phyloP scores from a whole-genome alignment of 2,113 vertebrate species.

The Equus przewalskii region DNA sequence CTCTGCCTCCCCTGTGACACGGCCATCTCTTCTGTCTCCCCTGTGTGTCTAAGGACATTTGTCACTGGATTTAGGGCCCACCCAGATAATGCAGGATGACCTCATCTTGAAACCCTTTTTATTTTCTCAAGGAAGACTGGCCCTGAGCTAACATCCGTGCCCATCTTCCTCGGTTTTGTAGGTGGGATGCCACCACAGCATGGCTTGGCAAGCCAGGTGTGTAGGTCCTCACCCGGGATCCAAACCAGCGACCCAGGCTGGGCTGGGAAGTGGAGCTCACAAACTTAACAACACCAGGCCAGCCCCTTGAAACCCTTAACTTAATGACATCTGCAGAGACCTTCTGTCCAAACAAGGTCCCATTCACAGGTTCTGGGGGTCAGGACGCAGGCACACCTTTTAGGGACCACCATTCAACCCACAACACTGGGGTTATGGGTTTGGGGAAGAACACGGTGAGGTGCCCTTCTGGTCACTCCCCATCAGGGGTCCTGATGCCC shows the following conservation, averaged over 20 bases:
- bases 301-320: background rate
- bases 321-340: background rate
- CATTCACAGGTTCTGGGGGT: background rate
- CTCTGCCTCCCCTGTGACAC: background rate
- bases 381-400: background rate
- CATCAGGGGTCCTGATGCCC: fast-evolving
- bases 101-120: background rate
- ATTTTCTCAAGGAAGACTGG: too few species aligned
- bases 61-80: background rate
- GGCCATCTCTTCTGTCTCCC: background rate
- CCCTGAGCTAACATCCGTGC: too few species aligned
- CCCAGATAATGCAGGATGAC: background rate
- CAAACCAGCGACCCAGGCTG: too few species aligned
- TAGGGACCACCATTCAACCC: background rate
- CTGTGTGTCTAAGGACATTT: background rate
- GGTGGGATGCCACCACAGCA: too few species aligned
- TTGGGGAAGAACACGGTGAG: background rate
- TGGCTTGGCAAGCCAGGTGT: too few species aligned
- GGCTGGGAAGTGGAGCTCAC: too few species aligned
- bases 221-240: too few species aligned
- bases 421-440: fast-evolving
- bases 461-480: background rate
- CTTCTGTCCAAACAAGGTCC: background rate
- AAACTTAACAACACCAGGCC: too few species aligned
- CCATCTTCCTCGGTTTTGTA: too few species aligned